These are phyloP conservation scores for Heliconius hortense DNA, from an alignment of 2,888 invertebrate species.

Conservation along the genomic window DNA sequence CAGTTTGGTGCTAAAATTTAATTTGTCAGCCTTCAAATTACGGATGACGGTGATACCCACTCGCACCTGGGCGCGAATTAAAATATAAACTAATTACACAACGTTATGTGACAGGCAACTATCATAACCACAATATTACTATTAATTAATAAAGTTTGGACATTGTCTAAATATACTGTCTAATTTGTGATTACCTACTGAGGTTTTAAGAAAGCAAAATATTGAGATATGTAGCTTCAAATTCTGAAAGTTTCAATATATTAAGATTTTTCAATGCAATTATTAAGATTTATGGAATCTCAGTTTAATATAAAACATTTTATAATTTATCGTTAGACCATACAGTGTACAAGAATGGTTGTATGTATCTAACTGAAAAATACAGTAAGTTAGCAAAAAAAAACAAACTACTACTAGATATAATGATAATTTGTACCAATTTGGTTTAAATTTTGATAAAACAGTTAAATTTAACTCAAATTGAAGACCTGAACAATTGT, in stretches of 20 bases:
- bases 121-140: background rate
- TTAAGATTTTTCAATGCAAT: too few species aligned
- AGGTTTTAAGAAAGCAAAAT: too few species aligned
- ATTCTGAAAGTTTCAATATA: too few species aligned
- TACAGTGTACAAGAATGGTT: too few species aligned
- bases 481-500: background rate
- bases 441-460: background rate
- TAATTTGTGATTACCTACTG: background rate
- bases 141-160: background rate
- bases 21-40: conserved; percentile 26
- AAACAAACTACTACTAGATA: background rate
- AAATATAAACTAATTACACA: conserved; percentile 18
- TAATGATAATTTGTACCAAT: background rate
- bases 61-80: conserved; percentile 24
- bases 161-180: background rate
- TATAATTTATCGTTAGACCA: too few species aligned
- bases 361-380: too few species aligned
- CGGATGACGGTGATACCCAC: conserved; percentile 16
- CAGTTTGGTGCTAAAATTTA: conserved; percentile 30
- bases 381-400: background rate
- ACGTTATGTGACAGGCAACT: background rate
- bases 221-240: too few species aligned
- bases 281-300: too few species aligned
- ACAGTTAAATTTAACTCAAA: background rate
- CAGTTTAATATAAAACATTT: too few species aligned